These are phyloP conservation scores for Podiceps cristatus DNA, from an alignment of 2,113 vertebrate species.

Conservation along the genomic window DNA sequence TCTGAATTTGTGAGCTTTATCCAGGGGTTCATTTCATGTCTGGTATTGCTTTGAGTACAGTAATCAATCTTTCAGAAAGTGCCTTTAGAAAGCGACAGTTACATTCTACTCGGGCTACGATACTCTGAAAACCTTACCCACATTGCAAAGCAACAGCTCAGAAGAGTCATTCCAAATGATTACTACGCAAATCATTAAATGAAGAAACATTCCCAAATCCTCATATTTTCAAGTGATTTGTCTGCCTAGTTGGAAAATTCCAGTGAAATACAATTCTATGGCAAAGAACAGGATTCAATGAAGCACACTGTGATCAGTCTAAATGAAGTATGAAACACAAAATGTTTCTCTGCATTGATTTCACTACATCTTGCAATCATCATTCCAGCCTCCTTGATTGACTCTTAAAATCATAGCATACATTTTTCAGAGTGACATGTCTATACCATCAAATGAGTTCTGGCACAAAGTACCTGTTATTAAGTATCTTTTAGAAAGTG, in stretches of 20 bases:
- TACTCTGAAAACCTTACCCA: background rate
- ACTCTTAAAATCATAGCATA: conserved; percentile 18
- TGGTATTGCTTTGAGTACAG: background rate
- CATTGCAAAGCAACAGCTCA: background rate
- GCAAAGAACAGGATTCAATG: background rate
- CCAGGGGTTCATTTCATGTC: background rate
- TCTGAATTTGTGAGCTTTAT: background rate
- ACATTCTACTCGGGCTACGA: background rate
- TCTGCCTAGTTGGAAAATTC: background rate
- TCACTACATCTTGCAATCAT: conserved; percentile 39
- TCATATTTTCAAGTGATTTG: background rate
- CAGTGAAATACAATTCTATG: background rate
- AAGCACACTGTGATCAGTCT: conserved; percentile 5
- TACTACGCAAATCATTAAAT: background rate
- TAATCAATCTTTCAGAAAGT: background rate
- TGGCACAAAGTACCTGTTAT: background rate
- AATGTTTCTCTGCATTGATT: conserved; percentile 43
- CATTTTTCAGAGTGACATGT: conserved; percentile 22
- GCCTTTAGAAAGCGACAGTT: background rate
- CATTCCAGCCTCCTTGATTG: conserved; percentile 35
- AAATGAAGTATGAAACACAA: conserved; percentile 39
- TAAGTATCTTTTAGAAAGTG: background rate
- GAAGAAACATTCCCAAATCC: background rate
- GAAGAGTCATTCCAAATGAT: background rate
- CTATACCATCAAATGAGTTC: background rate